Evolutionary conservation across 2,888 invertebrate species (phyloP).

Genomic region (Hyles lineata): DNA sequence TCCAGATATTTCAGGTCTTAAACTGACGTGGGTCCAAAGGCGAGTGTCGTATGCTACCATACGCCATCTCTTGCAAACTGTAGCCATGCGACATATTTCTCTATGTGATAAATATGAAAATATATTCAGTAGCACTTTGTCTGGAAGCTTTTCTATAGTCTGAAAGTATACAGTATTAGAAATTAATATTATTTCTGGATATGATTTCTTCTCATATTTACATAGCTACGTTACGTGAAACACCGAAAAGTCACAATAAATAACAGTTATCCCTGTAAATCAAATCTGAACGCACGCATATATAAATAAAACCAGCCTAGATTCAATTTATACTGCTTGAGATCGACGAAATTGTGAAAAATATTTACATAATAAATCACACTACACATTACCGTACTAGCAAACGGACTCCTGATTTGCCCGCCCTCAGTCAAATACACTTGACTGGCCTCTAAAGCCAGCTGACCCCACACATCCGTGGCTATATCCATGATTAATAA

Average conservation of each 20-base stretch:
- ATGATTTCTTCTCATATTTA: neutral
- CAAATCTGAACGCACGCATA: neutral
- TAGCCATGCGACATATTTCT: slow-evolving; percentile 96
- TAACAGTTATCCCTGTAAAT: neutral
- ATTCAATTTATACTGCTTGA: neutral
- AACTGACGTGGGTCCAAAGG: slow-evolving; percentile 97
- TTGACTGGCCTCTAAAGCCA: slow-evolving; percentile 94
- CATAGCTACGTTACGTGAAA: neutral
- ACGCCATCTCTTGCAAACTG: slow-evolving; percentile 98
- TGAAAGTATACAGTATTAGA: slow-evolving; percentile 70
- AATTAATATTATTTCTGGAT: neutral
- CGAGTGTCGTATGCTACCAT: slow-evolving; percentile 97
- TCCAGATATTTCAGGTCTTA: slow-evolving; percentile 98
- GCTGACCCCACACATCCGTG: slow-evolving; percentile 94
- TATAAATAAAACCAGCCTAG: neutral
- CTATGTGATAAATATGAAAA: slow-evolving; percentile 97
- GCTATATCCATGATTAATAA: slow-evolving; percentile 86
- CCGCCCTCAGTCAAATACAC: slow-evolving; percentile 93
- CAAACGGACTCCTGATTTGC: slow-evolving; percentile 91
- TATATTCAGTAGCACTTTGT: slow-evolving; percentile 96
- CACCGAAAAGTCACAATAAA: neutral
- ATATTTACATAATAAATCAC: slow-evolving; percentile 39
- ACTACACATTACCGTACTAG: slow-evolving; percentile 89
- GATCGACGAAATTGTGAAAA: neutral
- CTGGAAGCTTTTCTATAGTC: slow-evolving; percentile 98